Percentiles rank a stretch among this genome's conserved stretches.
These are phyloP conservation scores for Rhagonycha fulva DNA, from an alignment of 2,888 invertebrate species.

Conservation along the genomic window DNA sequence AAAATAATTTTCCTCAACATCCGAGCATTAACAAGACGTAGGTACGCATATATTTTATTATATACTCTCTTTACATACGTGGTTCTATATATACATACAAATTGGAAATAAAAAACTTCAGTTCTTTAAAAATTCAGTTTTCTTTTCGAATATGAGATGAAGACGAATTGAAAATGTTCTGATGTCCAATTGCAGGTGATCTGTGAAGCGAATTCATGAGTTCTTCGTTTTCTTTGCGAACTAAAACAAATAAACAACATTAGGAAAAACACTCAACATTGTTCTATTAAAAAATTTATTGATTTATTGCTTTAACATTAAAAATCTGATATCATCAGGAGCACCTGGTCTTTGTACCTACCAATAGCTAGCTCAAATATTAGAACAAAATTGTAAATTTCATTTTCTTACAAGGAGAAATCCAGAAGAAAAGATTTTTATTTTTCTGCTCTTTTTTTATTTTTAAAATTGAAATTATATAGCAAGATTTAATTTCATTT, in stretches of 20 bases:
- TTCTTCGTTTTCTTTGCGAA: conserved; percentile 88
- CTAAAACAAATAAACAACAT: conserved; percentile 63
- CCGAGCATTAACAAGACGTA: background rate
- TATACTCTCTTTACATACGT: background rate
- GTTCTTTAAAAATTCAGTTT: conserved; percentile 4
- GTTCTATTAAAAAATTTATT: background rate
- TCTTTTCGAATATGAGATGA: conserved; percentile 8
- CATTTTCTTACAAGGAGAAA: background rate
- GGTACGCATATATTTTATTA: background rate
- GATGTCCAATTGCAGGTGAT: conserved; percentile 27
- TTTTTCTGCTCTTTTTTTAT: too few species aligned
- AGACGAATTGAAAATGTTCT: conserved; percentile 12
- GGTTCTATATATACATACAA: background rate
- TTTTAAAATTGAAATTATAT: too few species aligned
- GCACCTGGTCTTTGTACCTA: background rate
- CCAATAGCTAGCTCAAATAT: background rate
- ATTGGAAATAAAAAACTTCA: conserved; percentile 5
- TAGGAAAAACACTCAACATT: conserved; percentile 1
- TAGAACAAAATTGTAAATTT: background rate
- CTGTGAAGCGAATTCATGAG: conserved; percentile 77
- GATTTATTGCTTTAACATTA: background rate
- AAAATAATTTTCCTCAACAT: background rate
- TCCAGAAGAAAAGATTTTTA: background rate
- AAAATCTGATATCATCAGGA: background rate
- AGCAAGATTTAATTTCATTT: too few species aligned